A percentile compares a stretch with the other conserved stretches of the same genome.
Conservation (phyloP, 2,888 invertebrate genomes). For the Leptinotarsa rubiginosa region DNA sequence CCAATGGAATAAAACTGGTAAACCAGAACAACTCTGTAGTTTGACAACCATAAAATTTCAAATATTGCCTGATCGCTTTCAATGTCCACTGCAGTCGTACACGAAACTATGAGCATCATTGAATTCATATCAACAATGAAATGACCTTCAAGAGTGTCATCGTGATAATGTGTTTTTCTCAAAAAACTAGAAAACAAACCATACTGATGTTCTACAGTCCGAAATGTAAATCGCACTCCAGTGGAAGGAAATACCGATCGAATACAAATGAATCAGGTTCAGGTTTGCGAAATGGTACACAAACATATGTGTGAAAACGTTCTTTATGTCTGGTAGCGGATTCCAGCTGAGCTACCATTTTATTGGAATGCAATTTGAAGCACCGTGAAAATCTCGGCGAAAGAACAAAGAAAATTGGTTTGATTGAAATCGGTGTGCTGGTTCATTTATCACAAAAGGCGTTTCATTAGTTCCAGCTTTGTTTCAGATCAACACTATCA, state of each 20-base stretch:
- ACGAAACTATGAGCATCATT: too few species aligned
- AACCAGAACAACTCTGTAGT: too few species aligned
- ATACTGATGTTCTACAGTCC: too few species aligned
- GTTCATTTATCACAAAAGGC: conserved; percentile 11
- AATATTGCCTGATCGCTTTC: too few species aligned
- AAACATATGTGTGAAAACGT: neutral
- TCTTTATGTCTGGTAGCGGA: neutral
- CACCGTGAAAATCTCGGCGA: conserved; percentile 5
- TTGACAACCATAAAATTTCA: too few species aligned
- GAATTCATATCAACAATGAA: too few species aligned
- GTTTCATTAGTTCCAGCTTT: conserved; percentile 5
- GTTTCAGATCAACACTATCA: conserved; percentile 2
- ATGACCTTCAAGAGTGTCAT: too few species aligned
- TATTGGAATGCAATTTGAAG: conserved; percentile 12
- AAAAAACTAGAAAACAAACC: too few species aligned
- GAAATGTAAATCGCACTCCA: neutral
- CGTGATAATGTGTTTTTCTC: too few species aligned
- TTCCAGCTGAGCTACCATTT: neutral
- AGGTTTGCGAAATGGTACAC: neutral
- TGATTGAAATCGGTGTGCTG: conserved; percentile 8
- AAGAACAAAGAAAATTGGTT: conserved; percentile 13
- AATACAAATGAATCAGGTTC: conserved; percentile 8
- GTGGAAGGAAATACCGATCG: neutral
- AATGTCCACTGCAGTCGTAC: too few species aligned
- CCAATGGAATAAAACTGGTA: too few species aligned